A percentile compares a stretch with the other conserved stretches of the same genome.
Conservation (phyloP, 2,797 vertebrate species). For the Neoniphon sammara region DNA sequence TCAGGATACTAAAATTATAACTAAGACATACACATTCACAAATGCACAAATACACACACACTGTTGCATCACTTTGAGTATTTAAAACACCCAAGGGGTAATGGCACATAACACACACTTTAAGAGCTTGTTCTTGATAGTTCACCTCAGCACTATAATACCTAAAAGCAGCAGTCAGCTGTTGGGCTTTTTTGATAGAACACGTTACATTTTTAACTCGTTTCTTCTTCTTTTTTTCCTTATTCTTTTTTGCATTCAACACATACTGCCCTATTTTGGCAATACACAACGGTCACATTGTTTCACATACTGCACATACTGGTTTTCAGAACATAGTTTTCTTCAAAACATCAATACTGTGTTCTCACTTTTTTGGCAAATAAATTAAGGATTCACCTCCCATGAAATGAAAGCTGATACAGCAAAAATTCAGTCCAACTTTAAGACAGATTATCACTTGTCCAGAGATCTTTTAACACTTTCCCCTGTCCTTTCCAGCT, state of each 20-base stretch:
- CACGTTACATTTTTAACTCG: not conserved
- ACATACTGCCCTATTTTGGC: slow-evolving; percentile 18
- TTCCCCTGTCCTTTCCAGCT: slow-evolving; percentile 3
- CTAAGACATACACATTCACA: slow-evolving; percentile 23
- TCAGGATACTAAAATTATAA: not conserved
- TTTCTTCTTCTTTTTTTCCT: not conserved
- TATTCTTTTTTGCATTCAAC: slow-evolving; percentile 27
- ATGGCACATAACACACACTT: slow-evolving; percentile 30
- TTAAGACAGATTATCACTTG: slow-evolving; percentile 27
- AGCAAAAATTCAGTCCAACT: slow-evolving; percentile 25
- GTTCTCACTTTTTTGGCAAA: slow-evolving; percentile 44
- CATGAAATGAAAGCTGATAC: slow-evolving; percentile 12
- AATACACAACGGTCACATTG: slow-evolving; percentile 20
- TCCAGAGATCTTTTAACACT: slow-evolving; percentile 17
- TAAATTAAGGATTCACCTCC: slow-evolving; percentile 40
- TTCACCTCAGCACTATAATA: slow-evolving; percentile 21
- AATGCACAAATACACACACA: slow-evolving; percentile 26
- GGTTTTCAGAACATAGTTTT: slow-evolving; percentile 15
- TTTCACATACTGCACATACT: slow-evolving; percentile 33
- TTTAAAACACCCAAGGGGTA: slow-evolving; percentile 34
- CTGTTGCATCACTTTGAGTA: slow-evolving; percentile 37
- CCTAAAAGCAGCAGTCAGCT: slow-evolving; percentile 33
- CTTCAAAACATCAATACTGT: not conserved
- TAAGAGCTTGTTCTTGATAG: slow-evolving; percentile 36
- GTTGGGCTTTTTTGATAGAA: slow-evolving; percentile 16